phyloP scores from a whole-genome alignment of 2,888 invertebrate genomes.

The Sympetrum striolatum region DNA sequence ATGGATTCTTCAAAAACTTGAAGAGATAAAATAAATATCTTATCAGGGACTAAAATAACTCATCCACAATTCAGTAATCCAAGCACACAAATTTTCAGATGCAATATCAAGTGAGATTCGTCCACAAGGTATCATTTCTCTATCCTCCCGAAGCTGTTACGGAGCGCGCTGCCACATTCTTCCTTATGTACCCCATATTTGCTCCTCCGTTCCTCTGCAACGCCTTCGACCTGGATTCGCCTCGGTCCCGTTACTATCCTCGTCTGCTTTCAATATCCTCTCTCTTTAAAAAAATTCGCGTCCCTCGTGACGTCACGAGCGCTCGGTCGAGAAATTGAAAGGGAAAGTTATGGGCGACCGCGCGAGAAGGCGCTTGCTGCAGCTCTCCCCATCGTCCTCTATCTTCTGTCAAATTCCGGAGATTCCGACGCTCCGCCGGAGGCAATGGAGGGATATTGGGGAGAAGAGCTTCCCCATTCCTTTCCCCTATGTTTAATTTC shows the following conservation, averaged over 20 bases:
- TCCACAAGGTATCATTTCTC: neutral
- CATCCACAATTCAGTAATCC: too few relatives aligned
- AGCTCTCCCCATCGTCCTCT: neutral
- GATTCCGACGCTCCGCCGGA: neutral
- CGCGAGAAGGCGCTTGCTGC: neutral
- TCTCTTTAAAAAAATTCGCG: neutral
- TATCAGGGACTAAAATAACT: too few relatives aligned
- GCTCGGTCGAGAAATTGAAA: neutral
- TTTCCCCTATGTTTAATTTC: neutral
- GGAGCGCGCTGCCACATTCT: too few relatives aligned
- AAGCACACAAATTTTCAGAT: neutral
- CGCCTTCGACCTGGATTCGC: neutral
- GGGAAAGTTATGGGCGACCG: neutral
- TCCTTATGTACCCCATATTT: too few relatives aligned
- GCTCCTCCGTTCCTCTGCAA: too few relatives aligned
- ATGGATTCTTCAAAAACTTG: too few relatives aligned
- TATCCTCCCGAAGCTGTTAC: too few relatives aligned
- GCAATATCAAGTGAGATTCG: neutral
- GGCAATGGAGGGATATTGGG: neutral
- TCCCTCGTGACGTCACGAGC: neutral
- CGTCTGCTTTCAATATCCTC: neutral
- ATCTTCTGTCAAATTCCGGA: neutral
- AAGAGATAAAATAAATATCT: too few relatives aligned
- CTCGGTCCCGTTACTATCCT: neutral
- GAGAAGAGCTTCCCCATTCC: neutral